Evolutionary conservation across 2,797 vertebrate species (phyloP), one percentile per base, ranked within the genome.

Genomic region (Erithacus rubecula): DNA sequence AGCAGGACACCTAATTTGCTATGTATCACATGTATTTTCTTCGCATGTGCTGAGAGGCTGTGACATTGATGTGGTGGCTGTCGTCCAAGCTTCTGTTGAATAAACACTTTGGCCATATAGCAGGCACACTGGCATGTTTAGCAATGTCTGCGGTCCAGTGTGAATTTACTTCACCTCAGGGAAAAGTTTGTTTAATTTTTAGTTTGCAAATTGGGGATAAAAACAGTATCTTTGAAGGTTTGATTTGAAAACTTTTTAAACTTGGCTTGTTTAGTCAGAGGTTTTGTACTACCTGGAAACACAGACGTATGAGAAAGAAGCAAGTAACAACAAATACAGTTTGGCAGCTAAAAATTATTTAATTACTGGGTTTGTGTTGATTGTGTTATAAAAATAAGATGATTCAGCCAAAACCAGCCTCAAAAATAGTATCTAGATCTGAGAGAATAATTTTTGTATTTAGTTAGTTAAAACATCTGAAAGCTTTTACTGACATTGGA

Each of bases 1-100:
- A 98, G 97, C 95, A 98, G 98, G 97, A 97, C 97, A 97, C 98
- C 98, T 98, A 98, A 98, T 99, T 99, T 99, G 98, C 98, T 98
- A 97, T 98, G 98, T 98, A 98, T 98, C 98, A 98, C 98, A 98
- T 97, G 98, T 96, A 98, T 98, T 98, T 98, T 97, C 98, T 97
- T 98, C 98, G 90, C 98, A 98, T 98, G 97, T 98, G 98, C 96
- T 89, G 96, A 93, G 95, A 97, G 96, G 97, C 96, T 97, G 97
- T 98, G 97, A 97, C 97, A 98, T 97, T 97, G 98, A 98, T 97
- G 98, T 96, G 94, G 98, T 98, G 98, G 99, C 98, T 98, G 97
- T 96, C 83, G 97, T 98, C 98, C 98, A 99, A 97, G 98, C 97
- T 98, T 98, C 98, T 98, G 98, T 98, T 98, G 98, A 99, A 98